phyloP scores from a whole-genome alignment of 2,888 invertebrate species.

The Polietes domitor region DNA sequence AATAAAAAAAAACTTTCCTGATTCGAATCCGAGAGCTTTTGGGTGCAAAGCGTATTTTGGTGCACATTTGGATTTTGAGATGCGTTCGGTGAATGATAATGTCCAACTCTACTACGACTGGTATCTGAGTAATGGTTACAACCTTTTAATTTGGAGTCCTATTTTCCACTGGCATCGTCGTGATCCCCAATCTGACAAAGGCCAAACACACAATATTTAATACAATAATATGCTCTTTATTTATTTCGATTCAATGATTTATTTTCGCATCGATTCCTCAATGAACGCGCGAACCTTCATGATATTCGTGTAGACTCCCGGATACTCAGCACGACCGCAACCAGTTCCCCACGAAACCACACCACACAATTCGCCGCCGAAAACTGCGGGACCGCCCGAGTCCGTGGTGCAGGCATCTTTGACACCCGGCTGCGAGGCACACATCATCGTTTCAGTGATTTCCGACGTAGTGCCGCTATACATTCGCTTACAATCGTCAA shows the following conservation, averaged over 20 bases:
- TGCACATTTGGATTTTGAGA: too few relatives aligned
- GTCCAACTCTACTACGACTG: too few relatives aligned
- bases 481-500: constrained; percentile 68
- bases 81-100: too few relatives aligned
- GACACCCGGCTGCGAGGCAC: constrained; percentile 72
- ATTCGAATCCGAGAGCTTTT: too few relatives aligned
- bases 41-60: too few relatives aligned
- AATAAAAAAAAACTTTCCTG: too few relatives aligned
- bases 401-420: constrained; percentile 77
- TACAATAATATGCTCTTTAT: too few relatives aligned
- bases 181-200: too few relatives aligned
- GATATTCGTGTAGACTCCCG: constrained; percentile 20
- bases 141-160: too few relatives aligned
- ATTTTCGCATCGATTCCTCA: background rate
- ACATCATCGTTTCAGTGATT: constrained; percentile 72
- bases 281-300: background rate
- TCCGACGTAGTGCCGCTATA: constrained; percentile 71
- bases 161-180: too few relatives aligned
- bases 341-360: constrained; percentile 3
- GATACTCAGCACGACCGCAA: background rate
- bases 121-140: too few relatives aligned
- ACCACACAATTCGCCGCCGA: background rate
- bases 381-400: constrained; percentile 69
- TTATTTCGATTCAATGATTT: constrained; percentile 42
- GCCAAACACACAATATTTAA: too few relatives aligned